These are phyloP conservation scores for Neoascia interrupta DNA, from an alignment of 2,888 invertebrate genomes.

Conservation along the genomic window DNA sequence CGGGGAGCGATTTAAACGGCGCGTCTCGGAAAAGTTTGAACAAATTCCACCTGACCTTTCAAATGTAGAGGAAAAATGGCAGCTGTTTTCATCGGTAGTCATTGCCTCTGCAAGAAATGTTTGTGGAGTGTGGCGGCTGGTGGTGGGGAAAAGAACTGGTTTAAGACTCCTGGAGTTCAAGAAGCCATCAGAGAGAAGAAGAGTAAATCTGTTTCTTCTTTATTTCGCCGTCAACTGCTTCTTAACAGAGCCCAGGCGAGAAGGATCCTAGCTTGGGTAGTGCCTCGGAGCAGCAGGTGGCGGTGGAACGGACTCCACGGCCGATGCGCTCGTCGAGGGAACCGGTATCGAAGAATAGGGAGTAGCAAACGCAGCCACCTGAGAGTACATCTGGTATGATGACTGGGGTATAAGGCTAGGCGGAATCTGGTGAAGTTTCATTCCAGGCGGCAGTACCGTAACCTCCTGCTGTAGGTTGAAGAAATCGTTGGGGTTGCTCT, in stretches of 20 bases:
- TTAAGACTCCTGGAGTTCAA: too few relatives aligned
- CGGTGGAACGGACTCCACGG: constrained; percentile 76
- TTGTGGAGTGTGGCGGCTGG: too few relatives aligned
- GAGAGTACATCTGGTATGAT: constrained; percentile 77
- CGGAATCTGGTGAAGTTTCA: constrained; percentile 79
- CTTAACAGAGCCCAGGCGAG: constrained; percentile 87
- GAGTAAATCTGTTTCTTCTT: too few relatives aligned
- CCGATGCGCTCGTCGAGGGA: constrained; percentile 77
- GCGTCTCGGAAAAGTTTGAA: too few relatives aligned
- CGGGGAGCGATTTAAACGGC: too few relatives aligned
- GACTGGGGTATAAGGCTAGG: constrained; percentile 78
- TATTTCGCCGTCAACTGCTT: constrained; percentile 72
- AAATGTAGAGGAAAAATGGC: too few relatives aligned
- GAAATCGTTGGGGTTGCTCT: constrained; percentile 83
- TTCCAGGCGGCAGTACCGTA: constrained; percentile 78
- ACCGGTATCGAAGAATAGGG: constrained; percentile 76
- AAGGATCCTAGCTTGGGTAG: constrained; percentile 99
- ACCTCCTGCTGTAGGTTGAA: constrained; percentile 82
- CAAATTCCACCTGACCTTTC: too few relatives aligned
- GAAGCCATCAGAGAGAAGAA: too few relatives aligned
- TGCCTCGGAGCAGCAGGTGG: constrained; percentile 84
- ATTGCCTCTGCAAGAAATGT: too few relatives aligned
- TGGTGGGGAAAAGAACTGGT: too few relatives aligned
- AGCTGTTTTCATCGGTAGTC: too few relatives aligned
- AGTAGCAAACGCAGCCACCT: constrained; percentile 79